A percentile compares a stretch with the other conserved stretches of the same genome.
These are phyloP conservation scores for Leucoraja ocellata DNA, from an alignment of 2,797 vertebrate genomes.

Conservation along the genomic window DNA sequence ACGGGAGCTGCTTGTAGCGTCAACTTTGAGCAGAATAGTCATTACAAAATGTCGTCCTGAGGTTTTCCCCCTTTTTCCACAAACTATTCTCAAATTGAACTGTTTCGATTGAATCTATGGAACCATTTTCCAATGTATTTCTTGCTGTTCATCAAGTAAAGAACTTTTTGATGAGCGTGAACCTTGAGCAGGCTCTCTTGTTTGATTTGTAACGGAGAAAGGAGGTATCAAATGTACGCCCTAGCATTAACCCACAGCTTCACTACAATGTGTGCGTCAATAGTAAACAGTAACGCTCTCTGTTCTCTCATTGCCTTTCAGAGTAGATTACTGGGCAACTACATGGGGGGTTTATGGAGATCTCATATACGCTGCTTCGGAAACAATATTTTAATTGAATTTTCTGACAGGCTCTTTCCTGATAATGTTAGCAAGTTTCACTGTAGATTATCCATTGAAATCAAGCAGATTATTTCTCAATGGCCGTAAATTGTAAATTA, in stretches of 20 bases:
- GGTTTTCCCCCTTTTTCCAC: not conserved
- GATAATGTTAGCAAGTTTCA: too few relatives aligned
- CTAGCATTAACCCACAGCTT: not conserved
- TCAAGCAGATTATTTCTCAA: too few relatives aligned
- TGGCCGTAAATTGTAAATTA: not conserved
- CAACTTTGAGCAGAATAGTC: not conserved
- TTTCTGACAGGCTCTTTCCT: too few relatives aligned
- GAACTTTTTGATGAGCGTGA: not conserved
- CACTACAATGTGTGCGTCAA: not conserved
- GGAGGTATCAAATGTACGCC: not conserved
- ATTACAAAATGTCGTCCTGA: not conserved
- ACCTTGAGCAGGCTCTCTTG: not conserved
- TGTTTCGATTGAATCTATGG: not conserved
- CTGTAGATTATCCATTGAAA: too few relatives aligned
- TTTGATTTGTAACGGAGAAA: not conserved
- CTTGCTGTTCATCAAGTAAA: not conserved
- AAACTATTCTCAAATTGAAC: not conserved
- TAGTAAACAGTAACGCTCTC: too few relatives aligned
- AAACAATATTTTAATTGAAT: too few relatives aligned
- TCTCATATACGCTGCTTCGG: too few relatives aligned
- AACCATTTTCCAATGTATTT: not conserved
- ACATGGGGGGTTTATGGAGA: too few relatives aligned
- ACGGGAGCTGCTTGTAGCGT: not conserved
- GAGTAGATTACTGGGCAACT: too few relatives aligned
- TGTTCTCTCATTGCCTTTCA: too few relatives aligned